These are phyloP conservation scores for Akabosia matsudoensis DNA, from an alignment of 1,140 invertebrate species.

Conservation along the genomic window DNA sequence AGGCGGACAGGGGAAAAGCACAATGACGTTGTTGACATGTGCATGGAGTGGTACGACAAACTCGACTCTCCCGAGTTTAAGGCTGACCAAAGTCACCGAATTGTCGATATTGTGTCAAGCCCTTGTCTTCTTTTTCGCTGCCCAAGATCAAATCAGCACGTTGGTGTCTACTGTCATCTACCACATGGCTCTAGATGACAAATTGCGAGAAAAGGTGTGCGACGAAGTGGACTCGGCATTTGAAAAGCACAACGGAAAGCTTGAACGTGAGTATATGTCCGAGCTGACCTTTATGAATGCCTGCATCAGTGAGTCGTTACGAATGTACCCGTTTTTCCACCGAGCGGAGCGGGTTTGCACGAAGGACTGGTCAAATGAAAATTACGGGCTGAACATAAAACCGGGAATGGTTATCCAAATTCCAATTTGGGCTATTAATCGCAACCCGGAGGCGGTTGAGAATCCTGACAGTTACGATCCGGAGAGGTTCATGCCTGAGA, in stretches of 20 bases:
- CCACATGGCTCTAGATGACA: conserved; percentile 38
- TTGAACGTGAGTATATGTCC: conserved; percentile 40
- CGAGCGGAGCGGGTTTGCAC: conserved; percentile 55
- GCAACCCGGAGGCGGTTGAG: conserved; percentile 55
- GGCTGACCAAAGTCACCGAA: not conserved
- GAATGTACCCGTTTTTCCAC: conserved; percentile 59
- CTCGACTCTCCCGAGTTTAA: conserved; percentile 29
- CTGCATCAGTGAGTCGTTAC: conserved; percentile 54
- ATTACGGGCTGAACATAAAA: conserved; percentile 45
- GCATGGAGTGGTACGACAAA: conserved; percentile 9
- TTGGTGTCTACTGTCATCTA: conserved; percentile 37
- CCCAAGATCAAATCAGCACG: conserved; percentile 25
- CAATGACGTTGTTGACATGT: conserved; percentile 26
- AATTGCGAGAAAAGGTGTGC: conserved; percentile 41
- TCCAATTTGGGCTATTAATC: conserved; percentile 56
- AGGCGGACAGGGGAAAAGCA: not conserved
- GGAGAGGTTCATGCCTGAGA: conserved; percentile 56
- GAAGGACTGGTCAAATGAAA: conserved; percentile 49
- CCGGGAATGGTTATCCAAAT: conserved; percentile 54
- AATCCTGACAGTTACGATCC: conserved; percentile 59
- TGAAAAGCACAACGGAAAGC: conserved; percentile 39
- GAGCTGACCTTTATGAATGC: conserved; percentile 45
- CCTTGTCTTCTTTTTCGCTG: conserved; percentile 23
- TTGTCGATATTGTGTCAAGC: conserved; percentile 13
- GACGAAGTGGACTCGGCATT: conserved; percentile 45